A percentile compares a stretch with the other conserved stretches of the same genome.
phyloP scores from a whole-genome alignment of 2,113 vertebrate species.

The Phyllostomus discolor region DNA sequence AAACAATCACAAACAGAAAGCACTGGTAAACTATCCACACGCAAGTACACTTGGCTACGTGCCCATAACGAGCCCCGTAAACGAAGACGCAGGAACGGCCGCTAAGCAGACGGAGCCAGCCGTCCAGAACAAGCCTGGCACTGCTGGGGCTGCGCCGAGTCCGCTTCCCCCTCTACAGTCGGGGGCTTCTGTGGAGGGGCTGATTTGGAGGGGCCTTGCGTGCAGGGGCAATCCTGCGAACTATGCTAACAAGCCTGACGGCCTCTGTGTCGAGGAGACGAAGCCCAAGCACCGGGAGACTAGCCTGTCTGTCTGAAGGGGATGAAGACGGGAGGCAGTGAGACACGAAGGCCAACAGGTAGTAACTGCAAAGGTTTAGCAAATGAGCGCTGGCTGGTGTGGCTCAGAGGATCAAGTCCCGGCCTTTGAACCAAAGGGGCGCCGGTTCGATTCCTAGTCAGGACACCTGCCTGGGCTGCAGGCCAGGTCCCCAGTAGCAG shows the following conservation, averaged over 20 bases:
- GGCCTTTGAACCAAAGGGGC: too few species aligned
- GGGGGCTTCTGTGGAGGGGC: neutral
- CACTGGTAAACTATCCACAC: neutral
- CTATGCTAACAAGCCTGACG: rapidly evolving
- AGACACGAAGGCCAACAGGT: neutral
- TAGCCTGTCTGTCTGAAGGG: neutral
- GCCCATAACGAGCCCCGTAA: neutral
- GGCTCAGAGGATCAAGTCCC: too few species aligned
- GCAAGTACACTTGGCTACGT: neutral
- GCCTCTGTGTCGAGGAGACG: neutral
- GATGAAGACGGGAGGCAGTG: neutral
- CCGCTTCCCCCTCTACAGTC: too few species aligned
- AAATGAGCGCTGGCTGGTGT: neutral
- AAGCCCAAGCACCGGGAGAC: too few species aligned
- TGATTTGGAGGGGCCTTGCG: neutral
- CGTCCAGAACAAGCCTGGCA: neutral
- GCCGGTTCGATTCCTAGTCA: too few species aligned
- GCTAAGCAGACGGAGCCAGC: neutral
- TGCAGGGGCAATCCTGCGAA: neutral
- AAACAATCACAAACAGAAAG: neutral
- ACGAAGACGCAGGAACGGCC: neutral
- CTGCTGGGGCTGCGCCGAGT: neutral
- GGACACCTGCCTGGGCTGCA: too few species aligned
- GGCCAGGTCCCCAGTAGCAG: too few species aligned
- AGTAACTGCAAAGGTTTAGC: neutral